Evolutionary conservation across 2,888 invertebrate genomes (phyloP).

Genomic region (Phaedon cochleariae): DNA sequence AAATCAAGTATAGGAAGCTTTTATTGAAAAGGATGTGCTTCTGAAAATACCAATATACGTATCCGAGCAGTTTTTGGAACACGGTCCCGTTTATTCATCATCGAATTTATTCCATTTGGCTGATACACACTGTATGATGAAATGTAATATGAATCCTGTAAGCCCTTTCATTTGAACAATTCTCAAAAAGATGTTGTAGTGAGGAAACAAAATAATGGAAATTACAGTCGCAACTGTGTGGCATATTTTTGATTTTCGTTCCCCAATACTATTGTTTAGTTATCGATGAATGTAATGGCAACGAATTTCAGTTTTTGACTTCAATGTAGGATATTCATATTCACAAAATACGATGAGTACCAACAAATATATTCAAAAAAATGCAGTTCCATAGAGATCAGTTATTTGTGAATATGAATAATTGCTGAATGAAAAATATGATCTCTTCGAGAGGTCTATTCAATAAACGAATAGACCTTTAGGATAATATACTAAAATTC

Average conservation of each 20-base stretch:
- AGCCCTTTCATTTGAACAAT: background rate
- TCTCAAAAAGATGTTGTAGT: background rate
- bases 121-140: no score
- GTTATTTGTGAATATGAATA: background rate
- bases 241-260: slow-evolving; percentile 21
- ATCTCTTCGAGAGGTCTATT: slow-evolving; percentile 39
- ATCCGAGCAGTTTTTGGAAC: no score
- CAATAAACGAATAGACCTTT: slow-evolving; percentile 52
- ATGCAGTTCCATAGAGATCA: background rate
- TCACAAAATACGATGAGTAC: background rate
- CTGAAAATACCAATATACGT: no score
- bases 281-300: slow-evolving; percentile 26
- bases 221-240: slow-evolving; percentile 9
- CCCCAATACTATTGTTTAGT: slow-evolving; percentile 15
- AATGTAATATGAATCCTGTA: no score
- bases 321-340: background rate
- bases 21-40: no score
- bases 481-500: slow-evolving; percentile 21
- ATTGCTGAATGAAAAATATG: background rate
- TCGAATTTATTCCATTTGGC: no score
- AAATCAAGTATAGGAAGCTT: no score
- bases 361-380: background rate
- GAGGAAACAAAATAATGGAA: background rate
- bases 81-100: no score
- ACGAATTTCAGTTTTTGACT: slow-evolving; percentile 17